These are phyloP conservation scores for Anser cygnoides DNA, from an alignment of 2,113 vertebrate species.

Conservation along the genomic window DNA sequence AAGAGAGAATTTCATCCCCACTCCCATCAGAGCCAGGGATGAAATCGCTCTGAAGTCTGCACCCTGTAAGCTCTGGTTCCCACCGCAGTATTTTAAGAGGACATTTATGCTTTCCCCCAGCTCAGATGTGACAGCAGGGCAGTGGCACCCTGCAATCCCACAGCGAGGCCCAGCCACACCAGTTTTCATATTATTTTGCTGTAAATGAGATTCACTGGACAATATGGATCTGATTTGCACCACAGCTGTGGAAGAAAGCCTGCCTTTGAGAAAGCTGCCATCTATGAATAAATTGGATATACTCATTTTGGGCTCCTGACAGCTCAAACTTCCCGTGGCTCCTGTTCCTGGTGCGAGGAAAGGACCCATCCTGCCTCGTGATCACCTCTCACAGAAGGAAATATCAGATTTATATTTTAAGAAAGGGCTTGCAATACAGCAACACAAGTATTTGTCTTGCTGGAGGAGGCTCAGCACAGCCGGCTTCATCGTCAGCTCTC, in stretches of 20 bases:
- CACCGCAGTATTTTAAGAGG: neutral
- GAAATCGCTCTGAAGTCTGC: neutral
- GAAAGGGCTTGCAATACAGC: neutral
- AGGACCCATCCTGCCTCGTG: neutral
- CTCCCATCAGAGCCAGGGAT: neutral
- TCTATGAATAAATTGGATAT: conserved; percentile 30
- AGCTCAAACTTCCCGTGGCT: neutral
- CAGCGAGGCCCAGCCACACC: neutral
- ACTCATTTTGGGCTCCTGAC: neutral
- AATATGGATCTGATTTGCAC: neutral
- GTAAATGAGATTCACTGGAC: conserved; percentile 32
- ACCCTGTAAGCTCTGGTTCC: neutral
- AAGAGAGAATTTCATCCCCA: neutral
- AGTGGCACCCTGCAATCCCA: neutral
- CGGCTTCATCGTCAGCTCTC: fast-evolving
- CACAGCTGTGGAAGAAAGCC: conserved; percentile 32
- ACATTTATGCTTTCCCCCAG: neutral
- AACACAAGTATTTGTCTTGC: neutral
- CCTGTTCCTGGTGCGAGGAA: neutral
- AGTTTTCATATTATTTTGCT: neutral
- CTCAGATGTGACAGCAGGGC: neutral
- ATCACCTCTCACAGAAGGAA: neutral
- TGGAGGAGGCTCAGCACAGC: neutral
- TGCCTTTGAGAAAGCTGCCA: conserved; percentile 11
- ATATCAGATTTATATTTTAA: neutral